Conservation (phyloP, 2,797 vertebrate species). For the Alectoris magna region DNA sequence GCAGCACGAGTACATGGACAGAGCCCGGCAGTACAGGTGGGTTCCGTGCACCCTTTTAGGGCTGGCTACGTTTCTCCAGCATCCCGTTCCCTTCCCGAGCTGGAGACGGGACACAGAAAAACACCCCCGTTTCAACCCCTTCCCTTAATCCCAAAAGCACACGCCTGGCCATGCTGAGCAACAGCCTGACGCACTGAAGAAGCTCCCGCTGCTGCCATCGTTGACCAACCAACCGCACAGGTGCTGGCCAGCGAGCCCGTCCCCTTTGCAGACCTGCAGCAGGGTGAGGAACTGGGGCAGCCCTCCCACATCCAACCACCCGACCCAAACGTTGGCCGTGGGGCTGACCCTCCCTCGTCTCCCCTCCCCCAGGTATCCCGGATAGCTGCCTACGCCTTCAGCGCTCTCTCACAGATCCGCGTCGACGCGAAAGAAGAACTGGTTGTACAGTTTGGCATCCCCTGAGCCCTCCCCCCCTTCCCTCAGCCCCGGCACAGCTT, state of each 20-base stretch:
- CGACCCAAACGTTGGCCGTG: too few relatives aligned
- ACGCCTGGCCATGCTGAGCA: constrained; percentile 90
- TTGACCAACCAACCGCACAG: constrained; percentile 96
- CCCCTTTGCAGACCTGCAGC: constrained; percentile 92
- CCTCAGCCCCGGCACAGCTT: constrained; percentile 49
- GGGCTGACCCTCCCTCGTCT: background rate
- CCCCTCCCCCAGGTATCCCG: constrained; percentile 87
- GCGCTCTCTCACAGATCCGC: constrained; percentile 96
- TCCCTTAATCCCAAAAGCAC: constrained; percentile 71
- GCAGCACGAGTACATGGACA: constrained; percentile 97
- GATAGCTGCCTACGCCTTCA: constrained; percentile 96
- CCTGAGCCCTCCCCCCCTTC: constrained; percentile 78
- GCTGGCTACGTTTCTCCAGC: background rate
- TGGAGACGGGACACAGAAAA: too few relatives aligned
- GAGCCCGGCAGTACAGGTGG: constrained; percentile 95
- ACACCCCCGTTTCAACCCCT: too few relatives aligned
- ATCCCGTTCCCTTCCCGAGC: too few relatives aligned
- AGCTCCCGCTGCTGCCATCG: constrained; percentile 89
- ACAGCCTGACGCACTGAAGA: constrained; percentile 90
- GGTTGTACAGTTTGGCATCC: constrained; percentile 98
- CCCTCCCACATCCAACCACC: background rate
- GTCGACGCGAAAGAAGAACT: constrained; percentile 97
- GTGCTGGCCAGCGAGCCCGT: constrained; percentile 94
- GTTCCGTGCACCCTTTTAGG: background rate
- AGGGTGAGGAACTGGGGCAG: constrained; percentile 83